Base-by-base conservation (phyloP, 2,888 invertebrate species). In the Uloborus plumipes region DNA sequence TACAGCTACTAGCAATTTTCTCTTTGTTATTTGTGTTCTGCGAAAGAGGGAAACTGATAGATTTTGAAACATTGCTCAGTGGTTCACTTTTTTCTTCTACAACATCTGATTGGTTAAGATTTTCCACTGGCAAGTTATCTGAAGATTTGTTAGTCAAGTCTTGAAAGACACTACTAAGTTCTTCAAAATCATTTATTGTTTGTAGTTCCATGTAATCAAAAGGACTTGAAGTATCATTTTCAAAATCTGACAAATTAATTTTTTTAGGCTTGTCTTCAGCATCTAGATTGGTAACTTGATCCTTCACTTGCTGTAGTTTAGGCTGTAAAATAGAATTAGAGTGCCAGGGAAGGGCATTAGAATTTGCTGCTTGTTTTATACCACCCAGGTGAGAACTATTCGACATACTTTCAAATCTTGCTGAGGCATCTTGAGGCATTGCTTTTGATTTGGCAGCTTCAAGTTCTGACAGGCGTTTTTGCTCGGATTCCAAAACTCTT, bases 161-260 rank as follows among this genome's bases (percentile, higher is more conserved):
- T 75, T 87, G 88, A 70, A 89, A 87, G n/a, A 96, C 95, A 89
- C 95, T 94, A 16, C 96, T 96, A 85, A 97, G 90, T 88, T 95
- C 93, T 89, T 95, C 96, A 92, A 96, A 93, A 88, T 97, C 96
- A 90, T 97, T 96, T 81, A 97, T 94, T 59, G 95, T 95, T 89
- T 96, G 95, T 72, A 97, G 89, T 90, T 95, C 96, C 89, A 96
- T 93, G 90, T 94, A 95, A 90, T 97, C 97, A 90, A 97, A 97
- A 0, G 97, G 97, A 89, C 95, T 96, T 73, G 95, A 95, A 69
- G 94, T 95, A 88, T 96, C 96, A 88, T 94, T 93, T 89, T 97
- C 97, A 90, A 97, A 97, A 89, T 97, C 96, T 85, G 81, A 79
- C 13, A 85, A 39, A 65, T 85, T 85, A 59, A 85, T 74, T 31